Conservation (phyloP, 2,888 invertebrate species). For the Andrena flavipes region DNA sequence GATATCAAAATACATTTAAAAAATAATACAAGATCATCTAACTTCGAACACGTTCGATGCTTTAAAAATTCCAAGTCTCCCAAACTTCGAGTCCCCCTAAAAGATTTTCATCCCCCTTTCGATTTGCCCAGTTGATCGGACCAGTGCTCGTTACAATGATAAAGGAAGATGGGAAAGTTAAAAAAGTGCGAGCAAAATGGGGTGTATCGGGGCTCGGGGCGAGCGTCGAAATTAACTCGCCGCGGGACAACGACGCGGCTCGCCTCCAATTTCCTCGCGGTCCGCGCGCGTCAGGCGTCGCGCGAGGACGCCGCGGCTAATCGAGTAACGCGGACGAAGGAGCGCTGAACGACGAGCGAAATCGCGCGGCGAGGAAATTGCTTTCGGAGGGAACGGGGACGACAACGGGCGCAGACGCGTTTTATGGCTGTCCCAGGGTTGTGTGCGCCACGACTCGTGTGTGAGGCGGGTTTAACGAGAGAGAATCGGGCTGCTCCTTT, state of each 20-base stretch:
- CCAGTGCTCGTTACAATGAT: too few species aligned
- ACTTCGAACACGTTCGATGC: too few species aligned
- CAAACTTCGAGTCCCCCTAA: too few species aligned
- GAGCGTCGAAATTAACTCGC: slow-evolving; percentile 22
- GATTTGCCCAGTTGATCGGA: too few species aligned
- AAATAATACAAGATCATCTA: too few species aligned
- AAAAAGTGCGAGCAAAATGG: background rate
- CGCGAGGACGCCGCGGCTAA: slow-evolving; percentile 11
- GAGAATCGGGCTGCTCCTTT: slow-evolving; percentile 22
- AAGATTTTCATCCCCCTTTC: too few species aligned
- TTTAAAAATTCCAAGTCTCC: too few species aligned
- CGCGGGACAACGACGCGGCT: slow-evolving; percentile 13
- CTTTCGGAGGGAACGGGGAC: slow-evolving; percentile 14
- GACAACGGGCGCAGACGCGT: slow-evolving; percentile 5
- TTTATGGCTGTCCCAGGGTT: background rate
- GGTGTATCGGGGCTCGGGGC: background rate
- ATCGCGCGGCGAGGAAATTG: slow-evolving; percentile 12
- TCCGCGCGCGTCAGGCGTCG: slow-evolving; percentile 17
- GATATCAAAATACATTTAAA: too few species aligned
- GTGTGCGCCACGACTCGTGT: slow-evolving; percentile 3
- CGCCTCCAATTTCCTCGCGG: slow-evolving; percentile 21
- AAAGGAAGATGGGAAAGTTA: too few species aligned
- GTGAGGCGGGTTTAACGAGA: slow-evolving; percentile 35
- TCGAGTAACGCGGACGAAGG: slow-evolving; percentile 23
- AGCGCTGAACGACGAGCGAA: slow-evolving; percentile 19